Evolutionary conservation across 1,140 invertebrate species (phyloP).

Genomic region (Ceratina japonica): DNA sequence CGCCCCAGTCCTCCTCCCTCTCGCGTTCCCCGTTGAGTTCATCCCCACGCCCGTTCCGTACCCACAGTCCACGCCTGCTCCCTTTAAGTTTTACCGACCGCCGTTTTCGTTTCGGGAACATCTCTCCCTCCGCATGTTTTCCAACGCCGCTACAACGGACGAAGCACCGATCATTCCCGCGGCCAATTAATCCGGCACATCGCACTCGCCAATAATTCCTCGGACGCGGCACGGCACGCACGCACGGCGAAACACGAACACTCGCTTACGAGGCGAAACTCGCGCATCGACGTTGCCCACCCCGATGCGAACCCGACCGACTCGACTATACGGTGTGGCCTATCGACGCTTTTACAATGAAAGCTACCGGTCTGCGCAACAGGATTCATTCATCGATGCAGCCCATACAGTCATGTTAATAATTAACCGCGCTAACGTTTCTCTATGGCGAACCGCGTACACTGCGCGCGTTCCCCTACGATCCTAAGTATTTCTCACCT

Average conservation of each 20-base stretch:
- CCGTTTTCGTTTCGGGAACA: constrained; percentile 39
- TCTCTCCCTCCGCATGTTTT: constrained; percentile 16
- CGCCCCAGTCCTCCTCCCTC: constrained; percentile 59
- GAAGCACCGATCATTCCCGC: neutral
- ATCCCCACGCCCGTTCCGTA: constrained; percentile 54
- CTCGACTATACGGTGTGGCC: constrained; percentile 22
- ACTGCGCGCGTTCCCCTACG: neutral
- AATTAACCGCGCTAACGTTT: constrained; percentile 51
- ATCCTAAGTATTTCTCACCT: neutral
- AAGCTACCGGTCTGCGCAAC: constrained; percentile 61
- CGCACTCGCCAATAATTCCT: no score
- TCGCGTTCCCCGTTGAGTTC: constrained; percentile 59
- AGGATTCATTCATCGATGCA: constrained; percentile 64
- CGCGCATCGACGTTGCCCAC: constrained; percentile 13
- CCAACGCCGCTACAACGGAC: neutral
- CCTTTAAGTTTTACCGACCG: constrained; percentile 39
- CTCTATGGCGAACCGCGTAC: constrained; percentile 1
- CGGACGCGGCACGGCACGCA: no score
- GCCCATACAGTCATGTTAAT: constrained; percentile 47
- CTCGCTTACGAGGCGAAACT: neutral
- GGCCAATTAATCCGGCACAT: no score
- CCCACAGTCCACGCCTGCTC: constrained; percentile 51
- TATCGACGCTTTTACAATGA: constrained; percentile 58
- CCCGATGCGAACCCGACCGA: constrained; percentile 2
- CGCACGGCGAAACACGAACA: neutral